phyloP scores from a whole-genome alignment of 2,888 invertebrate genomes.

The Schrankia costaestrigalis region DNA sequence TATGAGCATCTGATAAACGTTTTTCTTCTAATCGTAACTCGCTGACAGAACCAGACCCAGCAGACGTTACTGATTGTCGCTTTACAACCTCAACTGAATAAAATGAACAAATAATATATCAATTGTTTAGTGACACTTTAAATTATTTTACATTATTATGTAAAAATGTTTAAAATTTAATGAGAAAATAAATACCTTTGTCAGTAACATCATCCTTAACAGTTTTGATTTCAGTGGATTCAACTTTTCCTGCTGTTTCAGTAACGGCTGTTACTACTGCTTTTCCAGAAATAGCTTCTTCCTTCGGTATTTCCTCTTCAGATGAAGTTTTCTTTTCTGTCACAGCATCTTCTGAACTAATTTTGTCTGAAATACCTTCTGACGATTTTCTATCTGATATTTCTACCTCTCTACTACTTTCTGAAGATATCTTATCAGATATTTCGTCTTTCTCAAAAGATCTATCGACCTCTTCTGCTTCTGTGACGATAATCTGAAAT shows the following conservation, averaged over 20 bases:
- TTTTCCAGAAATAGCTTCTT: slow-evolving; percentile 39
- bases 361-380: slow-evolving; percentile 74
- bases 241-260: slow-evolving; percentile 35
- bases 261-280: slow-evolving; percentile 35
- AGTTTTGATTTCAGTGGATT: slow-evolving; percentile 40
- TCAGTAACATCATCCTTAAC: slow-evolving; percentile 48
- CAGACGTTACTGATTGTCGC: slow-evolving; percentile 72
- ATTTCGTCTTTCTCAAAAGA: slow-evolving; percentile 71
- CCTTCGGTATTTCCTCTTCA: slow-evolving; percentile 61
- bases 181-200: slow-evolving; percentile 41
- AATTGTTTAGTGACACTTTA: neutral
- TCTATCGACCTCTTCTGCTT: slow-evolving; percentile 69
- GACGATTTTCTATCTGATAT: slow-evolving; percentile 75
- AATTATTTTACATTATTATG: neutral
- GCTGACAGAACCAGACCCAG: slow-evolving; percentile 65
- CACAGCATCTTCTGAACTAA: slow-evolving; percentile 76
- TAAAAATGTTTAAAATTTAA: neutral
- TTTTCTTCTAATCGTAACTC: slow-evolving; percentile 73
- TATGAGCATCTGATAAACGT: slow-evolving; percentile 72
- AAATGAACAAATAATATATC: neutral
- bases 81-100: slow-evolving; percentile 48
- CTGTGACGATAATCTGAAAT: slow-evolving; percentile 72
- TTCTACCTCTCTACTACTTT: slow-evolving; percentile 75
- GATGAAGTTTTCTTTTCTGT: slow-evolving; percentile 77
- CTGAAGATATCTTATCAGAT: slow-evolving; percentile 77